Conservation (phyloP, 1,140 invertebrate genomes). For the Panulirus ornatus region DNA sequence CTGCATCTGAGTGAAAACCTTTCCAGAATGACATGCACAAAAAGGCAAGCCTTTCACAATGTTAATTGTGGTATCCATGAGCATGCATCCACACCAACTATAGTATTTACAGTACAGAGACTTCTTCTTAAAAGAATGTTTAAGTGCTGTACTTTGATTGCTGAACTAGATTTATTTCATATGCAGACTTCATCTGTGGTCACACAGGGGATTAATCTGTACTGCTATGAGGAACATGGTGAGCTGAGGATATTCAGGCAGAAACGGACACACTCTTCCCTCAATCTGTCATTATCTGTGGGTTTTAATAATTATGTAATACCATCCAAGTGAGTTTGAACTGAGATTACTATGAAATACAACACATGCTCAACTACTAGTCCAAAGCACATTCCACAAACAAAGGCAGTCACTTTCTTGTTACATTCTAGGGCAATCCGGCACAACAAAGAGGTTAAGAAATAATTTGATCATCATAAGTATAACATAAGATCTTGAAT, state of each 20-base stretch:
- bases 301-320: constrained; percentile 50
- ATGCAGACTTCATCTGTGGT: not conserved
- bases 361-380: not conserved
- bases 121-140: not conserved
- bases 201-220: not conserved
- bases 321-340: constrained; percentile 22
- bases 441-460: not conserved
- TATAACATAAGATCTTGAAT: not conserved
- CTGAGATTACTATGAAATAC: not conserved
- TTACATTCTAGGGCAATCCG: not conserved
- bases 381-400: constrained; percentile 5
- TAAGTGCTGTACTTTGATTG: not conserved
- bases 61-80: not conserved
- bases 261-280: constrained; percentile 49
- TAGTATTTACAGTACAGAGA: not conserved
- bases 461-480: not conserved
- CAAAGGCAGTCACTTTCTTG: not conserved
- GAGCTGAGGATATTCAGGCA: constrained; percentile 30
- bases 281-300: constrained; percentile 54
- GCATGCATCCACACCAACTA: not conserved
- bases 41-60: not conserved
- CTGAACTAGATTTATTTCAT: constrained; percentile 5
- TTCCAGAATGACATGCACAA: not conserved
- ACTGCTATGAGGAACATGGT: constrained; percentile 11
- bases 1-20: not conserved